phyloP scores from a whole-genome alignment of 2,797 vertebrate species.

The Anomalospiza imberbis region DNA sequence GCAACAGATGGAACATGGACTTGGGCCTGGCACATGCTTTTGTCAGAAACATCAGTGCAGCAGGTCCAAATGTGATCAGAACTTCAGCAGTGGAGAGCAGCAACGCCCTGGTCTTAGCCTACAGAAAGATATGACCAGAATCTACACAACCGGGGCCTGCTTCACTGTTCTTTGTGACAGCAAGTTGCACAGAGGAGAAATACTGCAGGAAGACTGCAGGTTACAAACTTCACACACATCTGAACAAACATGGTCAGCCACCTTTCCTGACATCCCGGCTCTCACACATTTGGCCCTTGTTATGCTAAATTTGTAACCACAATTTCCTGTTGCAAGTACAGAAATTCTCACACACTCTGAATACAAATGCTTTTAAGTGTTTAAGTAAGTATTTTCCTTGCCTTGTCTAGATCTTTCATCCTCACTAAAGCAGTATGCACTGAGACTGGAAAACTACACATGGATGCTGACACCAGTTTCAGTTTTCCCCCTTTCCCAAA shows the following conservation, averaged over 20 bases:
- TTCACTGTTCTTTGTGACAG: background rate
- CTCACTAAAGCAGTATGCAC: background rate
- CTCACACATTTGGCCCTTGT: background rate
- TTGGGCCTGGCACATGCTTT: fast-evolving
- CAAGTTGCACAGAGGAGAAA: background rate
- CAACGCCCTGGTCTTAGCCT: background rate
- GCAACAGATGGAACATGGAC: fast-evolving
- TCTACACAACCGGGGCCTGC: background rate
- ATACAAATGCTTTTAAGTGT: background rate
- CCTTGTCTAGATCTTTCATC: background rate
- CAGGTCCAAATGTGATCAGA: background rate
- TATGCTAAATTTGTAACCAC: background rate
- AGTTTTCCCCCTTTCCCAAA: background rate
- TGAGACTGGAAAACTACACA: background rate
- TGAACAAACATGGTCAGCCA: background rate
- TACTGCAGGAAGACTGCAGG: background rate
- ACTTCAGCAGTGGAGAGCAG: background rate
- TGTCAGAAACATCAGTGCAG: background rate
- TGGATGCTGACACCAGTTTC: background rate
- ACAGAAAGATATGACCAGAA: background rate
- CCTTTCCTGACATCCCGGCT: background rate
- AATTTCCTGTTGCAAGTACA: background rate
- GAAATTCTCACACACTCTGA: background rate
- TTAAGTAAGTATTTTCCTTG: background rate
- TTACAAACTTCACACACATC: background rate